phyloP scores from a whole-genome alignment of 23 tunicate species.

The Pegea sp. region DNA sequence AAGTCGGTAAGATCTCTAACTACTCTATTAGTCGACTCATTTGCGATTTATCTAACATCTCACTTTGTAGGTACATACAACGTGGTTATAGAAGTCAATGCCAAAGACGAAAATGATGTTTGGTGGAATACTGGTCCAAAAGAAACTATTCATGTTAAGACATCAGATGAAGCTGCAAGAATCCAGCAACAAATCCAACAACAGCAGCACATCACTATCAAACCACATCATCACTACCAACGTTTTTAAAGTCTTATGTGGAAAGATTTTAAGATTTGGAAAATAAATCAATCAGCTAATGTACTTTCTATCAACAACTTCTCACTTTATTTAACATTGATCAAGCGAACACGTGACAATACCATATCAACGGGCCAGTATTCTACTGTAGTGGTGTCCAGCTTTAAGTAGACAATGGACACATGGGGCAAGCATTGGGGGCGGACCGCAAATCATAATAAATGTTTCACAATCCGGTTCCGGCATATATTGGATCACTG shows the following conservation, averaged over 20 bases:
- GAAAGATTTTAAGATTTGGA: too few species aligned
- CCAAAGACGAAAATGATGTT: slow-evolving; percentile 44
- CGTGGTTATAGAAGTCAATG: slow-evolving; percentile 24
- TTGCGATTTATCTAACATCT: not conserved
- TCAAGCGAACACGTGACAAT: too few species aligned
- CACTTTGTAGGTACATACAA: slow-evolving; percentile 31
- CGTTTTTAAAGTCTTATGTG: too few species aligned
- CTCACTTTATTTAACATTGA: too few species aligned
- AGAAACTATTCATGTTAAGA: slow-evolving; percentile 31
- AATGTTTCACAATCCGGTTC: not conserved
- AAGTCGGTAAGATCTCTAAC: slow-evolving; percentile 11
- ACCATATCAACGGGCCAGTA: too few species aligned
- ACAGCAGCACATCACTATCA: too few species aligned
- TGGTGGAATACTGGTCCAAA: slow-evolving; percentile 83
- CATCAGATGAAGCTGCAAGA: slow-evolving; percentile 28
- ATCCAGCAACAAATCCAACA: slow-evolving; percentile 31
- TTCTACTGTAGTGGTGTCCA: too few species aligned
- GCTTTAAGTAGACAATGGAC: too few species aligned
- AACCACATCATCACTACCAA: too few species aligned
- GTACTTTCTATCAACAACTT: too few species aligned
- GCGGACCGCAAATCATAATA: not conserved
- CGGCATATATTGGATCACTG: not conserved
- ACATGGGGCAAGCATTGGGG: too few species aligned
- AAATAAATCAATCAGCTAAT: too few species aligned
- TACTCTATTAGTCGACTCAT: not conserved